Percentiles rank a stretch among this genome's conserved stretches.
Evolutionary conservation across 2,113 vertebrate genomes (phyloP).

Genomic region (Oncorhynchus mykiss): DNA sequence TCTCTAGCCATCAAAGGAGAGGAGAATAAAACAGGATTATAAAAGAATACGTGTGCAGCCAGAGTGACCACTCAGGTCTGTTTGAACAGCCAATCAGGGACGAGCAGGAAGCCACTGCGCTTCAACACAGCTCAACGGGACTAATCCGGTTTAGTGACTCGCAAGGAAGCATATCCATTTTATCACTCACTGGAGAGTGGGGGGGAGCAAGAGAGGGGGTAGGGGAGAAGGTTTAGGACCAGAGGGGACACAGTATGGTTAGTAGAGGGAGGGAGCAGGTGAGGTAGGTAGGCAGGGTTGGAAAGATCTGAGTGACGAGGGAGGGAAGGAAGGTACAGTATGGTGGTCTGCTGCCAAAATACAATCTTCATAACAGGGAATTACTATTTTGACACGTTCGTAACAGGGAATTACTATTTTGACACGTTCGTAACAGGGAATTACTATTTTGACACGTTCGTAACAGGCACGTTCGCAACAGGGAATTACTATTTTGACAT

Average conservation of each 20-base stretch:
- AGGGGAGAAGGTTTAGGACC: neutral
- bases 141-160: constrained; percentile 54
- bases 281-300: neutral
- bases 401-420: no score
- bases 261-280: neutral
- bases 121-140: constrained; percentile 36
- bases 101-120: constrained; percentile 24
- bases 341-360: neutral
- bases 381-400: no score
- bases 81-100: constrained; percentile 1
- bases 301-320: constrained; percentile 4
- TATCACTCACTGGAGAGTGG: constrained; percentile 11
- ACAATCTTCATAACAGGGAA: no score
- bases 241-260: no score
- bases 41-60: no score
- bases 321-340: neutral
- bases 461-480: no score
- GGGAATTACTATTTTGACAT: no score
- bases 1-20: no score
- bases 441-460: no score
- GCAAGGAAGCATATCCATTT: constrained; percentile 52
- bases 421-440: no score
- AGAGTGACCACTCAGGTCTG: no score
- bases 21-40: no score
- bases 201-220: neutral